Conservation (phyloP, 2,113 vertebrate species). For the Hiodon tergisus region DNA sequence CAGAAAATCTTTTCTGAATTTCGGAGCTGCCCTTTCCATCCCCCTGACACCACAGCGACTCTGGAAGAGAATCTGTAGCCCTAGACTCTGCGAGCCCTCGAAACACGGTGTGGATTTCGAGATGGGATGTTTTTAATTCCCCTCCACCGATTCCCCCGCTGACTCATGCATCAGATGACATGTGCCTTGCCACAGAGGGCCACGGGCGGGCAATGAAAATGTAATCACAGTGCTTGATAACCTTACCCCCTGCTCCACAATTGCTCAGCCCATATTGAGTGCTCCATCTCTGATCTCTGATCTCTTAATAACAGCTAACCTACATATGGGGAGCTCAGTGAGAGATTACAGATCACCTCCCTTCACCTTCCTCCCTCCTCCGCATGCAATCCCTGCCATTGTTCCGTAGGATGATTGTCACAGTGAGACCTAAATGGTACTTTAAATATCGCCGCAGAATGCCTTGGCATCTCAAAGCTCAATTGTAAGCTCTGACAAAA, state of each 20-base stretch:
- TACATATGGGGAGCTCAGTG: constrained; percentile 3
- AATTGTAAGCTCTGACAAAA: no score
- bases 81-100: not conserved
- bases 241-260: not conserved
- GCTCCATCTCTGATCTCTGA: not conserved
- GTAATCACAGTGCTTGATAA: not conserved
- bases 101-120: not conserved
- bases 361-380: not conserved
- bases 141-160: not conserved
- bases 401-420: no score
- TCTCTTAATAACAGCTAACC: constrained; percentile 4
- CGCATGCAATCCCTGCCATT: not conserved
- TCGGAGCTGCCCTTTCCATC: not conserved
- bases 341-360: not conserved
- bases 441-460: no score
- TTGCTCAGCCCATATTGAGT: not conserved
- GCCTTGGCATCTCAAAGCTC: no score
- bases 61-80: no score
- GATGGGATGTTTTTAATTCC: not conserved
- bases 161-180: not conserved
- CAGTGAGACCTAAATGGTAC: no score
- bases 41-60: not conserved
- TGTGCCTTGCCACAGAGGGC: not conserved
- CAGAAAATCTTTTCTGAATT: not conserved
- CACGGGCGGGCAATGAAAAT: not conserved